Conservation (phyloP, 2,888 invertebrate species). For the Ichneumoninae sp. region DNA sequence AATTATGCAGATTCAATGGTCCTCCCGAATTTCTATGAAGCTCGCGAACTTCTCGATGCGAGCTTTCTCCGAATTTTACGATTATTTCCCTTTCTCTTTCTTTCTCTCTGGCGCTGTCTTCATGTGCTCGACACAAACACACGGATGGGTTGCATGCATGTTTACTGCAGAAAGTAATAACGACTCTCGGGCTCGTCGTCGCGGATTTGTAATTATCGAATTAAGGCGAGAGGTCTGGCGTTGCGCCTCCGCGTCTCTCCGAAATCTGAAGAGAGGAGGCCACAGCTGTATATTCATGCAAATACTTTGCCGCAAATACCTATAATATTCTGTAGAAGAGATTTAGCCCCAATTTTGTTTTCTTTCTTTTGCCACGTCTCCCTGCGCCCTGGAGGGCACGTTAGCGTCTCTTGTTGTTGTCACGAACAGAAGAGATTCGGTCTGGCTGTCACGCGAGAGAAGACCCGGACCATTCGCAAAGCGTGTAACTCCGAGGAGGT, state of each 20-base stretch:
- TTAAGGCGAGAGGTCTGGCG: conserved; percentile 53
- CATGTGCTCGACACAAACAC: not conserved
- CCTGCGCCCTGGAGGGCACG: conserved; percentile 50
- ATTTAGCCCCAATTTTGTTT: conserved; percentile 52
- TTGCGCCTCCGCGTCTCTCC: conserved; percentile 55
- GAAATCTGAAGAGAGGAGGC: not conserved
- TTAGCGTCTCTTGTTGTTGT: conserved; percentile 56
- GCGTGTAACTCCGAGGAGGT: conserved; percentile 32
- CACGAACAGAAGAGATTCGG: conserved; percentile 58
- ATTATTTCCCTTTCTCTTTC: conserved; percentile 26
- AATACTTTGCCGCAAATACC: conserved; percentile 75
- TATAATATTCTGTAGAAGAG: conserved; percentile 72
- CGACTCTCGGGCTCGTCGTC: conserved; percentile 49
- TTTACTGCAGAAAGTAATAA: conserved; percentile 62
- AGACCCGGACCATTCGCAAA: conserved; percentile 36
- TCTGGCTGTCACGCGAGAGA: conserved; percentile 73
- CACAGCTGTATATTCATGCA: conserved; percentile 70
- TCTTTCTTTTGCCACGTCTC: conserved; percentile 15
- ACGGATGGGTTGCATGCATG: not conserved
- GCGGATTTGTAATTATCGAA: conserved; percentile 65
- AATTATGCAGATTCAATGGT: conserved; percentile 54
- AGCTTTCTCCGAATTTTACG: conserved; percentile 55
- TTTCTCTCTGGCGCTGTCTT: conserved; percentile 28
- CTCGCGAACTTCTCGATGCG: conserved; percentile 23
- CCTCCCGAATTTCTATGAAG: conserved; percentile 17